Base-by-base conservation (phyloP, 1,140 invertebrate species). In the Ostrea denselamellosa region DNA sequence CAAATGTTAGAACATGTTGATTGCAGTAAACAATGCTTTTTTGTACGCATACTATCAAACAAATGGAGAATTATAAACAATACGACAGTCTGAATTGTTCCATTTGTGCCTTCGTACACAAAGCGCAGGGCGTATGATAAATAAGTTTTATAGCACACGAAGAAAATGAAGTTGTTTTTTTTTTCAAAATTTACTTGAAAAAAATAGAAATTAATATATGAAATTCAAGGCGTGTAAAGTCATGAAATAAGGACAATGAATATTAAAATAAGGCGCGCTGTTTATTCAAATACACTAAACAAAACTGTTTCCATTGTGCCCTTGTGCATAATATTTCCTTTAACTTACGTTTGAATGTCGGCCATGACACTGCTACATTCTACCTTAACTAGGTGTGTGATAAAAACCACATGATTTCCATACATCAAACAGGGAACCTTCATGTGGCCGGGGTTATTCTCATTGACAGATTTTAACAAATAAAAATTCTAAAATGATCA, bases 261-360 rank as follows among this genome's bases (percentile, higher is more conserved):
- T 71, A 71, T 71, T 71, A 71, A 71, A 71, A 71, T 34, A 22
- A 71, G 68, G 68, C 68, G 25, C 9, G 68, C 12, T 25, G 28
- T 71, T 28, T 22, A 71, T 71, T 71, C 25, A 71, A 71, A 71
- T 25, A 34, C 12, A 34, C 14, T 34, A 71, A 71, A 22, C 25
- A 71, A 9, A 71, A 28, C 17, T 17, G 56, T 25, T 17, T 71
- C 58, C 68, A 71, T 71, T 71, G 68, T 71, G 68, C 68, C 19
- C 22, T 68, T 68, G 65, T 68, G 65, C n/a, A 71, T 71, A 28
- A 71, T 71, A 71, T 71, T 71, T 71, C 68, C 68, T 71, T 25
- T 68, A 68, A 68, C n/a, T 22, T 71, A 17, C 68, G 68, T 25
- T 28, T 28, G 8, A 34, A 12, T 71, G 68, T 71, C 25, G 68